Evolutionary conservation across 2,113 vertebrate genomes (phyloP), one percentile per base, ranked within the genome.

Genomic region (Sylvia atricapilla): DNA sequence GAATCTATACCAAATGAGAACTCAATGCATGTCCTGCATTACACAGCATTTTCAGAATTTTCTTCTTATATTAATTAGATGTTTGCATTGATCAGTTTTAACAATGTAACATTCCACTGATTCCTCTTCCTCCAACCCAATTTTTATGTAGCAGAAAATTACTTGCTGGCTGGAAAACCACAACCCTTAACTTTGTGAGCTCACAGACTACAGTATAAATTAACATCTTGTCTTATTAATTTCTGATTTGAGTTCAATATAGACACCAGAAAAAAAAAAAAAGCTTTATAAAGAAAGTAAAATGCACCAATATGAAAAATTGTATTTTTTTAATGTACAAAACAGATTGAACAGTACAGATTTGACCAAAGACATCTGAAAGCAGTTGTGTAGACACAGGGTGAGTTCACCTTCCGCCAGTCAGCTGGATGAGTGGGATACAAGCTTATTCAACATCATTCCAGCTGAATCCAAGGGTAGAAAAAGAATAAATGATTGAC

Each of bases 401-500:
- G 17, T 25, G 9, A 81, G 25, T 41, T 76, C 10, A 30, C 18
- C n/a, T 63, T 35, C 73, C 0, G 0, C 10, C 39, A 68, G 39
- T 18, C 62, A 46, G 19, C 52, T 55, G 35, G 18, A 22, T 91
- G 47, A 11, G 28, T 82, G 23, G 25, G 25, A 50, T 27, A 47
- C 5, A 55, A 93, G 10, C 7, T 50, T 67, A 80, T 33, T 72
- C 35, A 77, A 31, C 17, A 66, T 69, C 22, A 69, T 46, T 90
- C 17, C 59, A n/a, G 17, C 4, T 84, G 68, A 94, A 84, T 62
- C 37, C 46, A 67, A 73, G 53, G 30, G 5, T 11, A 13, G 12
- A 73, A 63, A 69, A 84, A 53, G 31, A 83, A 79, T 15, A 67
- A 64, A 82, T 35, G 5, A 41, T 5, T 66, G 67, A 59, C 27